Conservation (phyloP, 2,888 invertebrate genomes). For the Noctuana brunneofusca region DNA sequence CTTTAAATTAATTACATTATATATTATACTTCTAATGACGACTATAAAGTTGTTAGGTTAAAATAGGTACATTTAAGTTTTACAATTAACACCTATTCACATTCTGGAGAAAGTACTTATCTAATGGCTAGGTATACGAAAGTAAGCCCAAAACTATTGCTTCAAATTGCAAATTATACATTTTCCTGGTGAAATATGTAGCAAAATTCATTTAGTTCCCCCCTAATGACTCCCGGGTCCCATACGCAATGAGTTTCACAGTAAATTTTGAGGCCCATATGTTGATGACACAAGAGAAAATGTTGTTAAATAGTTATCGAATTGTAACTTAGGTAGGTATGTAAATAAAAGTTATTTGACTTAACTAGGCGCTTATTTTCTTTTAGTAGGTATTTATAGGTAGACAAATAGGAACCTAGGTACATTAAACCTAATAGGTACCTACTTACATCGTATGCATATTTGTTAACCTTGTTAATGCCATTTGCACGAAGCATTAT, state of each 20-base stretch:
- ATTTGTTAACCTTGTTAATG: not conserved
- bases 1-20: too few relatives aligned
- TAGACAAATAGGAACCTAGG: too few relatives aligned
- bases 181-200: not conserved
- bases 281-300: not conserved
- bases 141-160: not conserved
- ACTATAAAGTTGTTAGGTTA: too few relatives aligned
- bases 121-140: not conserved
- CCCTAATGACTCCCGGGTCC: not conserved
- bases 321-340: not conserved
- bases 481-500: not conserved
- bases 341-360: too few relatives aligned
- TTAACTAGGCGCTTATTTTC: too few relatives aligned
- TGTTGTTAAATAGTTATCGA: not conserved
- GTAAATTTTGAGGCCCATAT: slow-evolving; percentile 2
- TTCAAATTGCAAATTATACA: slow-evolving; percentile 6
- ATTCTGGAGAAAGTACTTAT: too few relatives aligned
- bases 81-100: too few relatives aligned
- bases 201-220: slow-evolving; percentile 1
- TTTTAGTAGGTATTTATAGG: too few relatives aligned
- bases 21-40: too few relatives aligned
- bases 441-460: not conserved
- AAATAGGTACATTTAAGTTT: too few relatives aligned
- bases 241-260: not conserved
- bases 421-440: too few relatives aligned